A percentile compares a stretch with the other conserved stretches of the same genome.
These are phyloP conservation scores for Embiotoca jacksoni DNA, from an alignment of 2,113 vertebrate genomes.

Conservation along the genomic window DNA sequence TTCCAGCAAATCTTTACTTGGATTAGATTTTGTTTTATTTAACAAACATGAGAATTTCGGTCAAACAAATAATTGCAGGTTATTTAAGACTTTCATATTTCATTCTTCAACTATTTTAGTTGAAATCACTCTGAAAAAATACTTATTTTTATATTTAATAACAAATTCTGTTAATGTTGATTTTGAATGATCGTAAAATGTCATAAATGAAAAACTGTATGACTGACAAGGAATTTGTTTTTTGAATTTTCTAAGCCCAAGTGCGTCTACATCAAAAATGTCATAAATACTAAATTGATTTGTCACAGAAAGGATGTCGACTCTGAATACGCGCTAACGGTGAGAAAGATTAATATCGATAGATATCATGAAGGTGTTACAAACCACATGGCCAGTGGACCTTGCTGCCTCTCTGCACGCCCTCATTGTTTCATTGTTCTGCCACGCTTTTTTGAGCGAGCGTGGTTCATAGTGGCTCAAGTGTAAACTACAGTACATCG, in stretches of 20 bases:
- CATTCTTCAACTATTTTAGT: no score
- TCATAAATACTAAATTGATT: conserved; percentile 13
- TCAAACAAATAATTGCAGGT: no score
- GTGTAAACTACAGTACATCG: conserved; percentile 85
- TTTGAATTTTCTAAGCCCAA: background rate
- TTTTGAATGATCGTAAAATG: no score
- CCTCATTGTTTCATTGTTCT: conserved; percentile 85
- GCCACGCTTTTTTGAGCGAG: conserved; percentile 67
- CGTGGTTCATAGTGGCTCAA: conserved; percentile 74
- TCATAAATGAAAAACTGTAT: no score
- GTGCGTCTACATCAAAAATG: background rate
- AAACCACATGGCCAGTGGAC: conserved; percentile 49
- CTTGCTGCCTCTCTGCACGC: conserved; percentile 33
- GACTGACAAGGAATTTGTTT: no score
- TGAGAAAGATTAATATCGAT: conserved; percentile 38
- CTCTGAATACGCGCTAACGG: conserved; percentile 40
- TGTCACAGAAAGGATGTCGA: conserved; percentile 20
- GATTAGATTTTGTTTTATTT: no score
- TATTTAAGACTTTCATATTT: no score
- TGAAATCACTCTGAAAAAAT: no score
- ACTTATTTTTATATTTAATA: no score
- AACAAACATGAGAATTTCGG: no score
- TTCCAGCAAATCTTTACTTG: background rate
- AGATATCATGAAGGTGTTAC: conserved; percentile 42
- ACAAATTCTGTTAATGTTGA: no score